Conservation (phyloP, 2,888 invertebrate genomes). For the Clunio marinus region DNA sequence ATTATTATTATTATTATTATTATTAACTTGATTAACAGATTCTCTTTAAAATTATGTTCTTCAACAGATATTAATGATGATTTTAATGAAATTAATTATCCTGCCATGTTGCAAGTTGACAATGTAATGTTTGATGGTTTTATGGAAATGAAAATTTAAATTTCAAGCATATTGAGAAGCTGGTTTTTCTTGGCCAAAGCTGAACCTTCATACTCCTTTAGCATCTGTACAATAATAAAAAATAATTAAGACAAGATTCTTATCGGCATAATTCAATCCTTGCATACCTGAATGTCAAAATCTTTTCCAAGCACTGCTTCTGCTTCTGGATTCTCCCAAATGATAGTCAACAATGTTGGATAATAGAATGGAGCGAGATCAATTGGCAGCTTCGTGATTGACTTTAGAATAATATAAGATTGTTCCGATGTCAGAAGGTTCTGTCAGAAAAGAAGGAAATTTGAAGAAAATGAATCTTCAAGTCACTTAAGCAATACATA, state of each 20-base stretch:
- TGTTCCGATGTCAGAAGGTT: slow-evolving; percentile 50
- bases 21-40: no score
- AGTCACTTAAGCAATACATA: no score
- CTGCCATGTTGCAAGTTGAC: no score
- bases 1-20: no score
- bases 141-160: not conserved
- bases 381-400: slow-evolving; percentile 49
- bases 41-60: no score
- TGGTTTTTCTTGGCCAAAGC: slow-evolving; percentile 49
- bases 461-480: not conserved
- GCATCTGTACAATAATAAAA: no score
- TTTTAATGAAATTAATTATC: no score
- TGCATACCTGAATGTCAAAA: slow-evolving; percentile 50
- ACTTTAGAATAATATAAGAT: slow-evolving; percentile 49
- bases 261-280: not conserved
- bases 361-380: slow-evolving; percentile 50
- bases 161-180: slow-evolving; percentile 46
- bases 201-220: slow-evolving; percentile 51
- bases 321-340: slow-evolving; percentile 48
- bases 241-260: slow-evolving; percentile 11
- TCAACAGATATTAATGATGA: no score
- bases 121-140: not conserved
- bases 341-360: slow-evolving; percentile 50
- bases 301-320: slow-evolving; percentile 49
- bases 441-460: slow-evolving; percentile 41